Conservation (phyloP, 2,113 vertebrate species). For the Zosterops pallidus region DNA sequence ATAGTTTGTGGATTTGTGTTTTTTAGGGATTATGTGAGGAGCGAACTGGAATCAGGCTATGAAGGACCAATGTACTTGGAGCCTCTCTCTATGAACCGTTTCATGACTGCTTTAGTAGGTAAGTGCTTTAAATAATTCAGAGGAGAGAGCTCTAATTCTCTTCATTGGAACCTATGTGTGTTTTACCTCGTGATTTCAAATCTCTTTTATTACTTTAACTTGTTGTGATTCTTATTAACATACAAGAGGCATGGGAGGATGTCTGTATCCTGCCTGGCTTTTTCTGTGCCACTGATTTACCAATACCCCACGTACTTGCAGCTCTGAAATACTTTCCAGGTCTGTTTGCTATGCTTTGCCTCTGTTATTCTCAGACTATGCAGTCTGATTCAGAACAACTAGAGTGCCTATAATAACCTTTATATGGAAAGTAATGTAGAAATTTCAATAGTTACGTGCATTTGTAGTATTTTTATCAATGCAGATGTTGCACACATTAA, state of each 20-base stretch:
- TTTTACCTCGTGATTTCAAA: neutral
- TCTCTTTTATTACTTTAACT: neutral
- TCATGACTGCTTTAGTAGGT: slow-evolving; percentile 96
- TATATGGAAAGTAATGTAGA: neutral
- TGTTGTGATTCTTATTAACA: neutral
- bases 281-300: neutral
- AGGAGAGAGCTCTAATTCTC: neutral
- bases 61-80: slow-evolving; percentile 96
- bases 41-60: slow-evolving; percentile 92
- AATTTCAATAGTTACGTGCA: fast-evolving
- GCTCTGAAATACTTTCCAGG: neutral
- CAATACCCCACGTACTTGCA: neutral
- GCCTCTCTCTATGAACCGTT: slow-evolving; percentile 95
- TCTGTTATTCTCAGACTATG: neutral
- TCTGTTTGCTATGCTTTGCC: neutral
- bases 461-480: neutral
- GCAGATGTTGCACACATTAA: neutral
- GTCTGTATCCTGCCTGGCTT: neutral
- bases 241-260: neutral
- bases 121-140: slow-evolving; percentile 47
- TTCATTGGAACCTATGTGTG: neutral
- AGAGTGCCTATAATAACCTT: neutral
- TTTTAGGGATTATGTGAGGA: slow-evolving; percentile 93
- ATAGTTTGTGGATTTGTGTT: slow-evolving; percentile 23
- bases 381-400: neutral